phyloP scores from a whole-genome alignment of 2,113 vertebrate genomes.

The Peucedramus taeniatus region DNA sequence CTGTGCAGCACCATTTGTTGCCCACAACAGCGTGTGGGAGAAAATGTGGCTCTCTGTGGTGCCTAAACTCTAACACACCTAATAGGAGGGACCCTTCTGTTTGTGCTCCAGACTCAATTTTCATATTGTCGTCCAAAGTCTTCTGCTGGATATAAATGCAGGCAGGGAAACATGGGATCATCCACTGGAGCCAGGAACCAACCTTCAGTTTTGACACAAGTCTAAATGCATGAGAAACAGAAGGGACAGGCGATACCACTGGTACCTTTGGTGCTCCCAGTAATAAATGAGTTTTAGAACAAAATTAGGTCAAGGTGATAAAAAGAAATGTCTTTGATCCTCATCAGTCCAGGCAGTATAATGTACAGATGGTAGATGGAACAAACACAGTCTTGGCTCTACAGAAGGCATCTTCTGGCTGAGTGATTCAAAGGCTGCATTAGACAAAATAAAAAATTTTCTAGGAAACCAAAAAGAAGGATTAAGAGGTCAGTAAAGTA shows the following conservation, averaged over 20 bases:
- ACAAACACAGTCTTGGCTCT: background rate
- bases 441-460: background rate
- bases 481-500: background rate
- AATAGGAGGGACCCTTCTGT: background rate
- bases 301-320: background rate
- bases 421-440: background rate
- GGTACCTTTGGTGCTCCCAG: background rate
- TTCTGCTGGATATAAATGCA: background rate
- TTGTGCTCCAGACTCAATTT: background rate
- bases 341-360: background rate
- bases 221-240: background rate
- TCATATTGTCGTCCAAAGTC: background rate
- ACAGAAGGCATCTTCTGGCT: background rate
- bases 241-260: background rate
- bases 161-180: background rate
- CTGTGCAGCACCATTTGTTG: background rate
- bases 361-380: background rate
- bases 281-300: background rate
- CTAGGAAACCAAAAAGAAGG: background rate
- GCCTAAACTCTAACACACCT: background rate
- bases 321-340: background rate
- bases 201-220: background rate
- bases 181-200: rapidly evolving
- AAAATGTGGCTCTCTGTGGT: background rate
- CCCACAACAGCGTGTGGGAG: background rate